Evolutionary conservation across 2,797 vertebrate genomes (phyloP).

Genomic region (Sorex maritimensis): DNA sequence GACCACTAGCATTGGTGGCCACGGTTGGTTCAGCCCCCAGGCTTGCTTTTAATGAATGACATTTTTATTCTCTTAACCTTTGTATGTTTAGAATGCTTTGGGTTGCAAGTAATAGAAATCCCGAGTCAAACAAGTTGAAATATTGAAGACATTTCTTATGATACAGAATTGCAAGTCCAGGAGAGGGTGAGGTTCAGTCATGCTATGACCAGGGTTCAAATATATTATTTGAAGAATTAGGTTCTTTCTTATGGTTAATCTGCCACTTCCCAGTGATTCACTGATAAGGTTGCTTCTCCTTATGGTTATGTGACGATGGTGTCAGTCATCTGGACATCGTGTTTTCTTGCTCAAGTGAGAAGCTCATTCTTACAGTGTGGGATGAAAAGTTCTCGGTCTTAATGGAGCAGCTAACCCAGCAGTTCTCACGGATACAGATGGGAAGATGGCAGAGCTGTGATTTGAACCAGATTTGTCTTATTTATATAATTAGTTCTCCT

Average conservation of each 20-base stretch:
- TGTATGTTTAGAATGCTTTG: slow-evolving; percentile 40
- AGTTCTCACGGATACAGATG: neutral
- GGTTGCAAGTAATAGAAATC: slow-evolving; percentile 8
- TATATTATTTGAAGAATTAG: neutral
- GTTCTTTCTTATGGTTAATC: neutral
- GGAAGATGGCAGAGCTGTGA: neutral
- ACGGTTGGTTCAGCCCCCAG: slow-evolving; percentile 27
- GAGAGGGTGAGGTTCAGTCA: neutral
- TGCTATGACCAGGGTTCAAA: neutral
- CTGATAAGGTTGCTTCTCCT: neutral
- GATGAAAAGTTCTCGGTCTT: neutral
- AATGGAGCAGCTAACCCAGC: neutral
- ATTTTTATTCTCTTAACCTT: slow-evolving; percentile 34
- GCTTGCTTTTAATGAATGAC: slow-evolving; percentile 40
- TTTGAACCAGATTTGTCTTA: slow-evolving; percentile 30
- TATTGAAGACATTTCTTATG: neutral
- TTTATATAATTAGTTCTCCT: slow-evolving; percentile 60
- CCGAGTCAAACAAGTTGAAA: slow-evolving; percentile 9
- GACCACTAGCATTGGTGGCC: neutral
- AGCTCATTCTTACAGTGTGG: neutral
- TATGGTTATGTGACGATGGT: neutral
- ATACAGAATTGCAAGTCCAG: neutral
- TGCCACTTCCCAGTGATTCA: neutral
- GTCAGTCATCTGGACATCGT: neutral
- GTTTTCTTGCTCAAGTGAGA: slow-evolving; percentile 25